Conservation (phyloP, 2,888 invertebrate species). For the Diarsia mendica region DNA sequence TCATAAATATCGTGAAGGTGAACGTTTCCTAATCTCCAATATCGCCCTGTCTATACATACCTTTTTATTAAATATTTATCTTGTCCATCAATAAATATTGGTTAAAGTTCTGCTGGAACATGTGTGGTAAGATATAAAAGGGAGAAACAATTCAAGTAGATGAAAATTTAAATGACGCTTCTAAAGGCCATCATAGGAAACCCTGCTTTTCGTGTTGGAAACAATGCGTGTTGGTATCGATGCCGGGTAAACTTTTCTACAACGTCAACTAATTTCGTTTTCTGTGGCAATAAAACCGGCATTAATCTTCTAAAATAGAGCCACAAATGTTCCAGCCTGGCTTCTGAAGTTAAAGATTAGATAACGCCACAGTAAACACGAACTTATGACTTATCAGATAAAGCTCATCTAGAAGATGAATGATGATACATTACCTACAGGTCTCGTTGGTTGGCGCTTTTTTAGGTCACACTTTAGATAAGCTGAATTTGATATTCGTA, state of each 20-base stretch:
- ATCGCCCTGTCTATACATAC: constrained; percentile 9
- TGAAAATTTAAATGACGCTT: not conserved
- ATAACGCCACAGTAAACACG: constrained; percentile 34
- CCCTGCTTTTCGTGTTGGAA: not conserved
- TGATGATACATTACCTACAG: constrained; percentile 21
- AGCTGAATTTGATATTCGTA: constrained; percentile 4
- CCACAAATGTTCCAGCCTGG: not conserved
- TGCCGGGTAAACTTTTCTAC: not conserved
- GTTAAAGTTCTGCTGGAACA: not conserved
- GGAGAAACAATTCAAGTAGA: not conserved
- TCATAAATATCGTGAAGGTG: constrained; percentile 28
- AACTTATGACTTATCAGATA: constrained; percentile 32
- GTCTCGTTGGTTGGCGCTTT: not conserved
- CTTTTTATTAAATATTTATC: constrained; percentile 5
- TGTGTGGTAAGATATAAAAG: not conserved
- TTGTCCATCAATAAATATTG: not conserved
- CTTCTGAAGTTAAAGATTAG: constrained; percentile 39
- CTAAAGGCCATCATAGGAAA: not conserved
- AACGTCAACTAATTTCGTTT: not conserved
- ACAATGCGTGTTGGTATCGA: not conserved
- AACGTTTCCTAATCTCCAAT: constrained; percentile 30
- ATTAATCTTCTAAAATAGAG: constrained; percentile 11
- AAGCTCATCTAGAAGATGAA: constrained; percentile 28
- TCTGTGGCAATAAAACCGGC: not conserved
- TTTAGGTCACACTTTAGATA: constrained; percentile 20